Base-by-base conservation (phyloP, 1,140 invertebrate species). In the Lasioglossum baleicum region DNA sequence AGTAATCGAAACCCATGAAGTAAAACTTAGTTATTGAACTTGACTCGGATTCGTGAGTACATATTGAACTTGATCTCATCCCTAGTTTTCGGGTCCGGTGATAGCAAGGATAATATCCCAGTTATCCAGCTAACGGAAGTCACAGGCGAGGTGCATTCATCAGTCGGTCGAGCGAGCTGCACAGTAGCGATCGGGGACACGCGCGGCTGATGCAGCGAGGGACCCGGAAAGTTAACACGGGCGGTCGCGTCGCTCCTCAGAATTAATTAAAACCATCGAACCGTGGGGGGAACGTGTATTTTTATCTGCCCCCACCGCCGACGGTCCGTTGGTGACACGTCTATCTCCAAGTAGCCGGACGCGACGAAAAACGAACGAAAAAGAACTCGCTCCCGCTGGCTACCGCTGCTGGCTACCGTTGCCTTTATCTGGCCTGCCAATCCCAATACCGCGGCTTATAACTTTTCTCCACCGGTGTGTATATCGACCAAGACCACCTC, bases 261-360 rank as follows among this genome's bases (percentile, higher is more conserved):
- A 86, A 86, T 87, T 87, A 83, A 86, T 86, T 87, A 86, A 88
- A 89, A 88, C 76, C 75, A 77, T 76, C 80, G 67, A 84, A 83
- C 53, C 84, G 44, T 10, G 58, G 82, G 78, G 87, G 87, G 86
- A 83, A 86, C 87, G 82, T 91, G 90, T 92, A 92, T 90, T 91
- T 92, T 92, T 92, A 92, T 92, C 91, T 87, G 82, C 40, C 79
- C 64, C 71, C 22, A 13, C n/a, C 26, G 26, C 81, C 42, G 75
- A 58, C 71, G 26, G 58, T 51, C 35, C 81, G 35, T 48, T 51
- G 72, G 82, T 88, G 89, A 90, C 89, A 85, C 83, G 77, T 83
- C 84, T 88, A 88, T 83, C 86, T 85, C 82, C 68, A 78, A 84
- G 84, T 87, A 84, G 81, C 61, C 63, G 69, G 65, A 80, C 81